Conservation (phyloP, 2,797 vertebrate genomes). For the Rhodeus uyekii region DNA sequence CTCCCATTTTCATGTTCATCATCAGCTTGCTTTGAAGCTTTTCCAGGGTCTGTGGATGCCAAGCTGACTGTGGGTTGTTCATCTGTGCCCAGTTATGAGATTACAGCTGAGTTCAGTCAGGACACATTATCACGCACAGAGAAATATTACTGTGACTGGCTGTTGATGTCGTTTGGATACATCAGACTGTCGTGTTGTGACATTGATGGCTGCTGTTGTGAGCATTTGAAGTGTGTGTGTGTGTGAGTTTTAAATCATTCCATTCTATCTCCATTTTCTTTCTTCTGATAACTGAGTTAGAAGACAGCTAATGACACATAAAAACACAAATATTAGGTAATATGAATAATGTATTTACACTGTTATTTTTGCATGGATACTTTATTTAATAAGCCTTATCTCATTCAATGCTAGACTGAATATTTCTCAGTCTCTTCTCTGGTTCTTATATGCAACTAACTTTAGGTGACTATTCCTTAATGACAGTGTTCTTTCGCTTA, state of each 20-base stretch:
- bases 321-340: not conserved
- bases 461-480: too few relatives aligned
- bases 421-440: not conserved
- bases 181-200: not conserved
- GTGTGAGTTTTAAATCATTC: not conserved
- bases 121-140: not conserved
- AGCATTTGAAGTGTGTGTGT: not conserved
- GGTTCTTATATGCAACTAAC: not conserved
- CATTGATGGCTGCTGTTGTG: not conserved
- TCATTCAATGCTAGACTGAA: not conserved
- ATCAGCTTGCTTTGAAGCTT: constrained; percentile 18
- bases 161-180: not conserved
- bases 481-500: too few relatives aligned
- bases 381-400: not conserved
- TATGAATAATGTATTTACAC: not conserved
- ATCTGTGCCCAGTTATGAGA: constrained; percentile 33
- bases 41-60: constrained; percentile 24
- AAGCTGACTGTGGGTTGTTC: not conserved
- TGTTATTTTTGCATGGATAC: not conserved
- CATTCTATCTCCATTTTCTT: not conserved
- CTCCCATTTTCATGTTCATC: constrained; percentile 9
- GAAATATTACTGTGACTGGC: not conserved
- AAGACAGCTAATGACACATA: not conserved
- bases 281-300: not conserved
- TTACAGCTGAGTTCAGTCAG: constrained; percentile 17